These are phyloP conservation scores for Junco hyemalis DNA, from an alignment of 2,113 vertebrate genomes.

Conservation along the genomic window DNA sequence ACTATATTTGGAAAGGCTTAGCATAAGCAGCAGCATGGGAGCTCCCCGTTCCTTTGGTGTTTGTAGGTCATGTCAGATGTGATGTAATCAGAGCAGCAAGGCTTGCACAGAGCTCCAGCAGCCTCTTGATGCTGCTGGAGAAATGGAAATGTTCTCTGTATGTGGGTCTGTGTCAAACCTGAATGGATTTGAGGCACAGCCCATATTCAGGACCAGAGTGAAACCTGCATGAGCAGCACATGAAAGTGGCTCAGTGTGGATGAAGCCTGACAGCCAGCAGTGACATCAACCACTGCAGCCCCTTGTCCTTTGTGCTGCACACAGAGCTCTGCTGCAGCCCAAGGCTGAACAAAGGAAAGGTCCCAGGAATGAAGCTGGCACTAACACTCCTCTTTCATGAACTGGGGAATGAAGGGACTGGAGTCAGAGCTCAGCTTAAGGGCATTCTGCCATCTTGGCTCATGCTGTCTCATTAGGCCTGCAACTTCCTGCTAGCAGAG, in stretches of 20 bases:
- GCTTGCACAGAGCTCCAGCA: conserved; percentile 40
- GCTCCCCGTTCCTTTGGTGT: conserved; percentile 64
- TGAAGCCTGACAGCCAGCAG: background rate
- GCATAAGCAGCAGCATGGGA: conserved; percentile 59
- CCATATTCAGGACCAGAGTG: background rate
- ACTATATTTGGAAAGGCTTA: conserved; percentile 73
- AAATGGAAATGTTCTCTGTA: background rate
- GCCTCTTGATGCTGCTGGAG: conserved; percentile 22
- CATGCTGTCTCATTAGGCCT: background rate
- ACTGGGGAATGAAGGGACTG: background rate
- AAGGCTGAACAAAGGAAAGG: background rate
- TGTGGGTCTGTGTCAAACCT: background rate
- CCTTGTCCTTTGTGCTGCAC: background rate
- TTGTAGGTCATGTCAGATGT: conserved; percentile 71
- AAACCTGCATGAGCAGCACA: background rate
- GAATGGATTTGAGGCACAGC: background rate
- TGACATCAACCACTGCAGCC: conserved; percentile 21
- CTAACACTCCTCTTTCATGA: background rate
- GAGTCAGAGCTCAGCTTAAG: background rate
- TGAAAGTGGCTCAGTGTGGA: background rate
- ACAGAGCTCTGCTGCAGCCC: background rate
- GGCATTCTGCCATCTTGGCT: conserved; percentile 27
- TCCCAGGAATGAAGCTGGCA: background rate
- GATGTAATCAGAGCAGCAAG: conserved; percentile 62
- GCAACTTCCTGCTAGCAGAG: conserved; percentile 9